A percentile compares a stretch with the other conserved stretches of the same genome.
Evolutionary conservation across 53 echinoderm and acorn worm species (phyloP).

Genomic region (Zoroaster sp.): DNA sequence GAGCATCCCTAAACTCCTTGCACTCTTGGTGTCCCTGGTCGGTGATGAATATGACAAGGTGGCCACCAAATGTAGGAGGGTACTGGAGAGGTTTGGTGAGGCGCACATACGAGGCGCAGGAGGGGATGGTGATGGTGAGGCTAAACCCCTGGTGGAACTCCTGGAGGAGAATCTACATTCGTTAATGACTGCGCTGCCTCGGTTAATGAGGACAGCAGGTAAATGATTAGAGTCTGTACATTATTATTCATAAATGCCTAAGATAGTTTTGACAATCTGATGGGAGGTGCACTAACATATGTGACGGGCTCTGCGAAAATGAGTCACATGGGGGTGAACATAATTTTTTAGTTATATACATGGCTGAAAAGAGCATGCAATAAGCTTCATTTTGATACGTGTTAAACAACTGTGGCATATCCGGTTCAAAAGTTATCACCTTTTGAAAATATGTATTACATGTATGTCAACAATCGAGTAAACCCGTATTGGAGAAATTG

Average conservation of each 20-base stretch:
- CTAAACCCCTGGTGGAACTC: slow-evolving; percentile 73
- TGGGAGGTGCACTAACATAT: not conserved
- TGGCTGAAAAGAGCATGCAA: no score
- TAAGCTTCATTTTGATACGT: no score
- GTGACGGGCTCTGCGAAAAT: no score
- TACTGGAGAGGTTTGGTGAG: slow-evolving; percentile 57
- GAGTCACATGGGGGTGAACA: no score
- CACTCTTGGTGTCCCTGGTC: slow-evolving; percentile 73
- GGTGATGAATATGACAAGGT: slow-evolving; percentile 82
- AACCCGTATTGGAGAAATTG: no score
- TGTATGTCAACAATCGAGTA: no score
- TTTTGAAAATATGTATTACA: no score
- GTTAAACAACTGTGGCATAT: no score
- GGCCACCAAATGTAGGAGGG: slow-evolving; percentile 48
- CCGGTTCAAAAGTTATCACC: no score
- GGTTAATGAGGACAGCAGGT: slow-evolving; percentile 88
- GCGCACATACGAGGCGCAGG: slow-evolving; percentile 47
- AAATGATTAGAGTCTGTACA: not conserved
- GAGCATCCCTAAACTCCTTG: slow-evolving; percentile 73
- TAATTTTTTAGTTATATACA: no score
- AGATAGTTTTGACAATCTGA: not conserved
- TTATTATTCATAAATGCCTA: no score
- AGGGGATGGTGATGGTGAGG: slow-evolving; percentile 28
- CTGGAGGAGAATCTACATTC: slow-evolving; percentile 88
- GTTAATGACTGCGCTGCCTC: slow-evolving; percentile 80